Base-by-base conservation (phyloP, 1,140 invertebrate genomes). In the Trichonephila inaurata region DNA sequence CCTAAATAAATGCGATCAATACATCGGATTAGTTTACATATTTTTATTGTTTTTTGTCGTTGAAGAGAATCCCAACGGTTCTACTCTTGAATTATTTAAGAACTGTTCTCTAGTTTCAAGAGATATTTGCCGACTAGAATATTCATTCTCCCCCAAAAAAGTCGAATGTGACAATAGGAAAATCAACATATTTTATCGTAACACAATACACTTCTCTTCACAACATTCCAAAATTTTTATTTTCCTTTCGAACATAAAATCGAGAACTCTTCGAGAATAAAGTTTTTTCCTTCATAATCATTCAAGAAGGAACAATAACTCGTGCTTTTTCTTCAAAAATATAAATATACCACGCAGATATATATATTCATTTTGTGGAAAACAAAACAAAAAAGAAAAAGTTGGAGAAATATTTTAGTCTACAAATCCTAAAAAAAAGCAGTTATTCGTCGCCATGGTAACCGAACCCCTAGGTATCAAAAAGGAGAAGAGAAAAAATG, bases 391-490 rank as follows among this genome's bases (percentile, higher is more conserved):
- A 28, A 51, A 83, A 58, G 28, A n/a, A n/a, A 83, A 51, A 58
- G 2, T 14, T 8, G 6, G 0, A 10, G 7, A 83, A 7, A 83
- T 58, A 83, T 60, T 14, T 83, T n/a, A n/a, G n/a, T 21, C 51
- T 58, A 58, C 33, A 19, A 77, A 60, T 18, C 21, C 14, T 8
- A n/a, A n/a, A 60, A 83, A n/a, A 60, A 58, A 62, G 66, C 72
- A 77, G 72, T 89, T 58, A 61, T 62, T 72, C 33, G 21, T 89
- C 61, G 7, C 64, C 87, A 89, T 89, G 21, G 66, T 8, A 72
- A 89, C 87, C 24, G 28, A 72, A 28, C 40, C 66, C 87, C 33
- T 58, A 61, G 66, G 18, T 28, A 89, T 28, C 21, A 21, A 24
- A n/a, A 24, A 40, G 12, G 1, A 33, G 40, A 33, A 77, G 69